Evolutionary conservation across 2,113 vertebrate species (phyloP).

Genomic region (Chrysemys picta): DNA sequence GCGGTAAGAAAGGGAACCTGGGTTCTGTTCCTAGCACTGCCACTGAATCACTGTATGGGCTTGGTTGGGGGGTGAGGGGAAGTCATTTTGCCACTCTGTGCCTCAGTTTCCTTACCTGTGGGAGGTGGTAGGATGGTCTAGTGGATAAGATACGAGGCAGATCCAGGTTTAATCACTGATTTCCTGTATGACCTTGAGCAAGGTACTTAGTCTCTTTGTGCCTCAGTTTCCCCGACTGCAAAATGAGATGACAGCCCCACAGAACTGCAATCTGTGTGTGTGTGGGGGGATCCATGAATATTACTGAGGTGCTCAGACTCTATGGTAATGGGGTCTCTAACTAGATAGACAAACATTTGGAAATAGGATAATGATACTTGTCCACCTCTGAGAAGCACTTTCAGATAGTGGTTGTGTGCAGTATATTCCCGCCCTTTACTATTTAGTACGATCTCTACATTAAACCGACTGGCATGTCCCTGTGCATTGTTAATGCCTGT

Average conservation of each 20-base stretch:
- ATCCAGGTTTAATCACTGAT: fast-evolving
- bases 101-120: not conserved
- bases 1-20: not conserved
- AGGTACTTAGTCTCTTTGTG: not conserved
- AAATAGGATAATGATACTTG: not conserved
- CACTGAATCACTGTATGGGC: fast-evolving
- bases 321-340: not conserved
- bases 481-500: fast-evolving
- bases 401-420: not conserved
- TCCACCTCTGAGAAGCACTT: not conserved
- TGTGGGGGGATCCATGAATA: no score
- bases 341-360: not conserved
- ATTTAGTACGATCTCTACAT: fast-evolving
- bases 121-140: fast-evolving
- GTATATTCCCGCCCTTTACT: fast-evolving
- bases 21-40: not conserved
- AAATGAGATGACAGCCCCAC: fast-evolving
- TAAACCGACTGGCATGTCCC: not conserved
- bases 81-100: not conserved
- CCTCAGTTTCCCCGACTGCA: not conserved
- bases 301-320: not conserved
- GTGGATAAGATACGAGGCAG: fast-evolving
- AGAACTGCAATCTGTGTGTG: not conserved
- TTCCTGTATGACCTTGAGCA: not conserved
- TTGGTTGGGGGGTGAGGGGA: fast-evolving